These are phyloP conservation scores for Meganola albula DNA, from an alignment of 2,888 invertebrate genomes.

Conservation along the genomic window DNA sequence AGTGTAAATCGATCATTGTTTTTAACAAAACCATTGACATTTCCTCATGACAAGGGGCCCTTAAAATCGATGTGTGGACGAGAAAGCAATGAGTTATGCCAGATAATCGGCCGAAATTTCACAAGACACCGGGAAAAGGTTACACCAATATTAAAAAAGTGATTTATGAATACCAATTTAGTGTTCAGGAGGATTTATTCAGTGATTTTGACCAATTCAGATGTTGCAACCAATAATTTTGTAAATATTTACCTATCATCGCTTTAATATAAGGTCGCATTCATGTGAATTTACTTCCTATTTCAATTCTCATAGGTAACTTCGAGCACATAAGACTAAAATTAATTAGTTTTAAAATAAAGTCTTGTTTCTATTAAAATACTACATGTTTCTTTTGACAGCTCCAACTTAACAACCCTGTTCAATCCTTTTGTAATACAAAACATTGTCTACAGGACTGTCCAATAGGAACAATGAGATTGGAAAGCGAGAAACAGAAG, in stretches of 20 bases:
- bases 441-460: conserved; percentile 33
- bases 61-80: conserved; percentile 29
- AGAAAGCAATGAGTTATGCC: conserved; percentile 45
- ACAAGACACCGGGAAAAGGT: conserved; percentile 38
- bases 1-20: conserved; percentile 39
- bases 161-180: conserved; percentile 58
- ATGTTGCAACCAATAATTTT: too few relatives aligned
- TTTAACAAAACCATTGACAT: conserved; percentile 48
- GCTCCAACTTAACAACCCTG: too few relatives aligned
- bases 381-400: too few relatives aligned
- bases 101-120: conserved; percentile 48
- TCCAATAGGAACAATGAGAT: conserved; percentile 47
- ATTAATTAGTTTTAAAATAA: too few relatives aligned
- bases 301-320: too few relatives aligned
- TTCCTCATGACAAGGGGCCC: conserved; percentile 29
- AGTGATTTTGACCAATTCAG: too few relatives aligned
- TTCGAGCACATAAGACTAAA: too few relatives aligned
- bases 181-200: conserved; percentile 35
- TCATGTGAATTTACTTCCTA: too few relatives aligned
- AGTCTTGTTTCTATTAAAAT: too few relatives aligned
- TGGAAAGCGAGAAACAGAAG: conserved; percentile 43
- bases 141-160: conserved; percentile 45
- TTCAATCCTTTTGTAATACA: conserved; percentile 21
- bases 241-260: too few relatives aligned
- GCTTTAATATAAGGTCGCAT: too few relatives aligned